Base-by-base conservation (phyloP, 2,888 invertebrate species). In the Priocnemis perturbator region DNA sequence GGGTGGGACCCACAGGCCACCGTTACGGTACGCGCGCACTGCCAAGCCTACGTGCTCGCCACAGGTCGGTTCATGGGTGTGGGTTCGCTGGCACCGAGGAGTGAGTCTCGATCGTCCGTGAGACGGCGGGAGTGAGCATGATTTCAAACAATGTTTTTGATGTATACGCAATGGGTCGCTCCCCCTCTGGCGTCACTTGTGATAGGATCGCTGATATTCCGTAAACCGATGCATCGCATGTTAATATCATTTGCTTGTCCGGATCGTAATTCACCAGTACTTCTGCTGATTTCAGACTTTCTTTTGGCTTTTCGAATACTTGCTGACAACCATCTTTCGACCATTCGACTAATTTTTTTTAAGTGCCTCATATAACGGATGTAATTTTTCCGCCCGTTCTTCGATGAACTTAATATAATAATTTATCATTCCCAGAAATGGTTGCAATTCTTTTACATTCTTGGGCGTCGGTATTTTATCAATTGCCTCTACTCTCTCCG, bases 131-230 rank as follows among this genome's bases (percentile, higher is more conserved):
- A n/a, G n/a, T n/a, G n/a, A n/a, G n/a, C n/a, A n/a, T n/a, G n/a
- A n/a, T n/a, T n/a, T n/a, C n/a, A n/a, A n/a, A n/a, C 50, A 73
- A 20, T 45, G 65, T 70, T 20, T 56, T 44, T 20, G 67, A 64
- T 5, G 73, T 70, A 23, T 52, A 73, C 21, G 62, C 60, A 5
- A 67, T 67, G 3, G 67, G 70, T 20, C 19, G 21, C 44, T 73
- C n/a, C n/a, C n/a, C n/a, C n/a, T n/a, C n/a, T n/a, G n/a, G n/a
- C n/a, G n/a, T n/a, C n/a, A n/a, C n/a, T 67, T 69, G 67, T 0
- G 62, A 57, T 47, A 73, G 59, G 14, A 73, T 59, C 5, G 73
- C 69, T 11, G 60, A 57, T 14, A 66, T 23, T 19, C 71, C 68
- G 15, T 55, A 57, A 14, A 48, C 64, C 9, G 69, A 73, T 44